These are phyloP conservation scores for Caenorhabditis uteleia DNA, from an alignment of 2,888 invertebrate genomes.

Conservation along the genomic window DNA sequence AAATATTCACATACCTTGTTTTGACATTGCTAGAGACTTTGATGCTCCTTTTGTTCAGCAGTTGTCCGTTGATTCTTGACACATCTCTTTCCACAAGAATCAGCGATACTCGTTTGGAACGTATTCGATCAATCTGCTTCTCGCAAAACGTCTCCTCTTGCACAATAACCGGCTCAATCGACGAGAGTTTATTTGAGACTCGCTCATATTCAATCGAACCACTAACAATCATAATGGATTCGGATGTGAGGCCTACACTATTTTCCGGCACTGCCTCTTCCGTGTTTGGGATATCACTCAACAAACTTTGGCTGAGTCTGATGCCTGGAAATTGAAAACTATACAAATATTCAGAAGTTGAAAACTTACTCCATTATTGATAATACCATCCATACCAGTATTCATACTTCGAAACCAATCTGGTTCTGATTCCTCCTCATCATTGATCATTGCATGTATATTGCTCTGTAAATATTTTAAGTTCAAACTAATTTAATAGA, in stretches of 20 bases:
- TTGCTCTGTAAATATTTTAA: neutral
- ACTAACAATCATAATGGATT: slow-evolving; percentile 47
- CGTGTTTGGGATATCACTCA: too few relatives aligned
- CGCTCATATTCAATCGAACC: slow-evolving; percentile 87
- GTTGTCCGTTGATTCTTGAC: slow-evolving; percentile 83
- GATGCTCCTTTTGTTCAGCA: slow-evolving; percentile 75
- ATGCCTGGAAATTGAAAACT: slow-evolving; percentile 17
- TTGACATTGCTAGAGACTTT: slow-evolving; percentile 45
- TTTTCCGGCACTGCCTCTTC: too few relatives aligned
- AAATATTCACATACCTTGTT: too few relatives aligned
- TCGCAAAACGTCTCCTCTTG: slow-evolving; percentile 75
- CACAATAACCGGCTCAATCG: slow-evolving; percentile 89
- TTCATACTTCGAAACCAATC: slow-evolving; percentile 59
- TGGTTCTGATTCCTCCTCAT: slow-evolving; percentile 57
- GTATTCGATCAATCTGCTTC: slow-evolving; percentile 65
- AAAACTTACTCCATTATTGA: slow-evolving; percentile 30
- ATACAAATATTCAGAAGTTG: neutral
- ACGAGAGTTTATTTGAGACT: slow-evolving; percentile 88
- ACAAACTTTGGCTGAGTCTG: slow-evolving; percentile 35
- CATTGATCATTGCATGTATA: slow-evolving; percentile 20
- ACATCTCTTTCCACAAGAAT: slow-evolving; percentile 89
- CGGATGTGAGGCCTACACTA: too few relatives aligned
- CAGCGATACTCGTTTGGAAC: slow-evolving; percentile 81
- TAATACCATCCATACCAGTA: slow-evolving; percentile 42
- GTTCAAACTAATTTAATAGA: neutral